phyloP scores from a whole-genome alignment of 2,888 invertebrate species.

The Trichogramma evanescens region DNA sequence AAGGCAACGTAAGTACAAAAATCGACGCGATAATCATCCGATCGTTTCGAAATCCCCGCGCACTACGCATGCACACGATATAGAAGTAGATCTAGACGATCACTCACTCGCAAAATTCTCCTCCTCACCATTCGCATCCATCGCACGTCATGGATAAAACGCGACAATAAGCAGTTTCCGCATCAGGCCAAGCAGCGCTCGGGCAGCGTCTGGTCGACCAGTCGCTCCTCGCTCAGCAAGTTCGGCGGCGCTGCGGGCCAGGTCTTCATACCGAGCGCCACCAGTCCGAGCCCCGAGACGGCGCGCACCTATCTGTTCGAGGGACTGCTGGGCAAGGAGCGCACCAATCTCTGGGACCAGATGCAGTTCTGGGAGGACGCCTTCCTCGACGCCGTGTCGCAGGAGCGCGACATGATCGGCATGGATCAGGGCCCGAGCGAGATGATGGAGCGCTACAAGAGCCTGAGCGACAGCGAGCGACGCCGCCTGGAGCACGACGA shows the following conservation, averaged over 20 bases:
- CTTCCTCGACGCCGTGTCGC: slow-evolving; percentile 93
- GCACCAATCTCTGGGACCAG: slow-evolving; percentile 92
- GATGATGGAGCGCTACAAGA: slow-evolving; percentile 98
- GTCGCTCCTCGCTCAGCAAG: slow-evolving; percentile 78
- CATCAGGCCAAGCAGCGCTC: slow-evolving; percentile 71
- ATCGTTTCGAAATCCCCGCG: neutral
- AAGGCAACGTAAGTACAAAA: slow-evolving; percentile 69
- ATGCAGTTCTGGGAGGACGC: slow-evolving; percentile 99
- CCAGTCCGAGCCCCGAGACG: slow-evolving; percentile 84
- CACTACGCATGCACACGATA: neutral
- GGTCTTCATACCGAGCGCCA: slow-evolving; percentile 70
- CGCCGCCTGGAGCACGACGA: slow-evolving; percentile 97
- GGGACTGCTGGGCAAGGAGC: slow-evolving; percentile 62
- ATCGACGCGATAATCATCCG: neutral
- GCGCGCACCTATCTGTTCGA: slow-evolving; percentile 88
- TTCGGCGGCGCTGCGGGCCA: slow-evolving; percentile 84
- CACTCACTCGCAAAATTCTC: neutral
- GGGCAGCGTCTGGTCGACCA: slow-evolving; percentile 77
- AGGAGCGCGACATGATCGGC: slow-evolving; percentile 97
- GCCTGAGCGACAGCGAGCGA: slow-evolving; percentile 82
- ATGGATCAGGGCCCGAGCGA: slow-evolving; percentile 99
- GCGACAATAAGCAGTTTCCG: slow-evolving; percentile 52
- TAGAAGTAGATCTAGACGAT: neutral
- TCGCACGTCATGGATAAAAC: neutral
- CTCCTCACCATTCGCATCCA: too few relatives aligned